Base-by-base conservation (phyloP, 1,140 invertebrate species). In the Limonius californicus region DNA sequence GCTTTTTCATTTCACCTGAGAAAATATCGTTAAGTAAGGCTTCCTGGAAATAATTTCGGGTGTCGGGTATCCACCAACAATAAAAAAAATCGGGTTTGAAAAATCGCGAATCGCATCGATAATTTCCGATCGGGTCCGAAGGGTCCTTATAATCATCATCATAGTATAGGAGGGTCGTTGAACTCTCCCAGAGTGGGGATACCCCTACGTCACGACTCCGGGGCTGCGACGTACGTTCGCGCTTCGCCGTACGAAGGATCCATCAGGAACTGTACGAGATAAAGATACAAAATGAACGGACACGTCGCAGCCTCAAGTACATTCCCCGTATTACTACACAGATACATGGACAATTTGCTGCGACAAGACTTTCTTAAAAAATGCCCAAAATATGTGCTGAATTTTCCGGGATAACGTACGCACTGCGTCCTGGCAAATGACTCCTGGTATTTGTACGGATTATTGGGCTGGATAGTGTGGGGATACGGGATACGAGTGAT, bases 331-430 rank as follows among this genome's bases (percentile, higher is more conserved):
- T 71, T 72, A 74, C 68, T 54, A 67, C 69, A 75, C 67, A 72
- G 68, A 74, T 72, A 73, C 70, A 71, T 59, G 68, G 72, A 74
- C 67, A 72, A 74, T 74, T 73, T 69, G 70, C 68, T 68, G 66
- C 39, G 69, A 71, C 66, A 66, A 64, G 70, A 67, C 66, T 73
- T 71, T 73, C 68, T 70, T 70, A 68, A 72, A 74, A 71, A 74
- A 73, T 70, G 64, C 67, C 69, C 72, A 65, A 72, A 74, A 74
- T 70, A 71, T 64, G 27, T 19, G 53, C 61, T 57, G 64, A 65
- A 61, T 67, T 63, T 61, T 57, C 59, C 45, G 56, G 14, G 60
- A 43, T 23, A 21, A 56, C 53, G 43, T 50, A 39, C 35, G 35
- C 35, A 39, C n/a, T 39, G 35, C n/a, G 35, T 39, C 35, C 35